Conservation (phyloP, 1,140 invertebrate species). For the Lepidurus couesii region DNA sequence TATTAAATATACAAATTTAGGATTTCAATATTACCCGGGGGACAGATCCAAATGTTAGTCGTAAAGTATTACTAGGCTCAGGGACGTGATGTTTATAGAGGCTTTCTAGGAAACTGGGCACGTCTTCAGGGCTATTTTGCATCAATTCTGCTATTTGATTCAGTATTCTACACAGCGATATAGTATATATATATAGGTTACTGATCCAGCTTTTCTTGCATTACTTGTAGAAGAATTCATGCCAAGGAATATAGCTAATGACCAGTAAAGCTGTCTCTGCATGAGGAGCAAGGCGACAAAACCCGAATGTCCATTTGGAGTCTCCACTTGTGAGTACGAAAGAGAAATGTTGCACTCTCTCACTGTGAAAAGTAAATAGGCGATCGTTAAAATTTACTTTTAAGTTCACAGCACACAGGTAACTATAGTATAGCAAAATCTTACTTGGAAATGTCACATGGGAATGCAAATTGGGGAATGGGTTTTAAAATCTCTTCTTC, state of each 20-base stretch:
- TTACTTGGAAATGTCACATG: slow-evolving; percentile 73
- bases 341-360: slow-evolving; percentile 74
- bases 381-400: slow-evolving; percentile 28
- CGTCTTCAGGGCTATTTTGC: slow-evolving; percentile 47
- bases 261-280: slow-evolving; percentile 69
- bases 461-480: slow-evolving; percentile 77
- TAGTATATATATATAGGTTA: not conserved
- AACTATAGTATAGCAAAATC: slow-evolving; percentile 37
- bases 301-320: slow-evolving; percentile 93
- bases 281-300: slow-evolving; percentile 83
- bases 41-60: slow-evolving; percentile 52
- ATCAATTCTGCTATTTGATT: slow-evolving; percentile 56
- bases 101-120: slow-evolving; percentile 55
- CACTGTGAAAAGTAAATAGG: slow-evolving; percentile 47
- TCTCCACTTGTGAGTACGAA: slow-evolving; percentile 89
- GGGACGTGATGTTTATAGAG: slow-evolving; percentile 60
- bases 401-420: too few species aligned
- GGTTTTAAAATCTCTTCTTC: slow-evolving; percentile 70
- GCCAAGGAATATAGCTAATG: slow-evolving; percentile 85
- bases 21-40: not conserved
- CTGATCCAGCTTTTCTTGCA: slow-evolving; percentile 29
- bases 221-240: slow-evolving; percentile 88
- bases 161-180: slow-evolving; percentile 47
- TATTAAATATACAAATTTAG: not conserved
- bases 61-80: slow-evolving; percentile 48